Percentiles rank a stretch among this genome's conserved stretches.
Conservation (phyloP, 2,113 vertebrate species). For the Macquaria ambigua region DNA sequence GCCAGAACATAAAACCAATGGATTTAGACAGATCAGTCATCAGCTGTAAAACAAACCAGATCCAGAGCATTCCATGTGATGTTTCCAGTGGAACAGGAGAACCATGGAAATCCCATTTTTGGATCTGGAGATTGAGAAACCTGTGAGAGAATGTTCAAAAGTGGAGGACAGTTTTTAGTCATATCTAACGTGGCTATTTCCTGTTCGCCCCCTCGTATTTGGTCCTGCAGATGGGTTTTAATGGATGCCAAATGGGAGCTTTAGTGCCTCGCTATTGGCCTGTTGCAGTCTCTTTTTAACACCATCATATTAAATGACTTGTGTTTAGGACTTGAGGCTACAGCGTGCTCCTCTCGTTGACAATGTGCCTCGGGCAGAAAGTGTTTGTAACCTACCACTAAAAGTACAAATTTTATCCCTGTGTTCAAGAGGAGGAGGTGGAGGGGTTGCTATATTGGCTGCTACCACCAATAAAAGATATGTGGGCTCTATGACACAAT, state of each 20-base stretch:
- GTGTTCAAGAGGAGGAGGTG: conserved; percentile 47
- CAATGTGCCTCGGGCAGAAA: conserved; percentile 60
- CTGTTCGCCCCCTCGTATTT: conserved; percentile 44
- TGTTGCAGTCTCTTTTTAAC: conserved; percentile 68
- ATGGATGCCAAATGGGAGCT: conserved; percentile 77
- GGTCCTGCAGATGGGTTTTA: conserved; percentile 72
- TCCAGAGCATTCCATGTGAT: conserved; percentile 72
- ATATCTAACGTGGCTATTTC: conserved; percentile 52
- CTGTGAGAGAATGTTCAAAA: conserved; percentile 53
- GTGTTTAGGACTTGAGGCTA: conserved; percentile 64
- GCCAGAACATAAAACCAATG: conserved; percentile 73
- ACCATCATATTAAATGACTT: conserved; percentile 65
- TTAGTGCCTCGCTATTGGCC: conserved; percentile 73
- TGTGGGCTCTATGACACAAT: conserved; percentile 68
- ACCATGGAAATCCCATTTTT: conserved; percentile 71
- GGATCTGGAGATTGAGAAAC: conserved; percentile 56
- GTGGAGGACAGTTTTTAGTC: conserved; percentile 46
- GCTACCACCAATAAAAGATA: conserved; percentile 71
- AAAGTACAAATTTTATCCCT: conserved; percentile 69
- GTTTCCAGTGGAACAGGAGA: conserved; percentile 73
- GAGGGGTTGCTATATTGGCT: conserved; percentile 55
- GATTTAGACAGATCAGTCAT: conserved; percentile 81
- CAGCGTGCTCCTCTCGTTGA: conserved; percentile 60
- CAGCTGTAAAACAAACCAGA: conserved; percentile 80
- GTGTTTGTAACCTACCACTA: conserved; percentile 69